Conservation (phyloP, 2,888 invertebrate species). For the Zelleria hepariella region DNA sequence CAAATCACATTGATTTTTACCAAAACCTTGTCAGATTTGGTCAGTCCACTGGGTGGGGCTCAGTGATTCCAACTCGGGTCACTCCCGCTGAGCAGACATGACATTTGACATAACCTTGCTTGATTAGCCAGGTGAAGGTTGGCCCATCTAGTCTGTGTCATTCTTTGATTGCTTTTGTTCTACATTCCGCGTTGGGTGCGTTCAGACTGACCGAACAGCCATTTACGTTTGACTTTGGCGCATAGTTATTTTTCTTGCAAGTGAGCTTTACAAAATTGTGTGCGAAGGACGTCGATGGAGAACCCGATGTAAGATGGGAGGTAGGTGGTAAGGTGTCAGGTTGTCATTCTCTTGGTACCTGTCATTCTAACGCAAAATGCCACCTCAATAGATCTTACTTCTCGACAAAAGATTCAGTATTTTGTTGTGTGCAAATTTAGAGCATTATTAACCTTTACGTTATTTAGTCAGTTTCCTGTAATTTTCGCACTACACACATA, state of each 20-base stretch:
- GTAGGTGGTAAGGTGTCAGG: too few species aligned
- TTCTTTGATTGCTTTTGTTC: constrained; percentile 7
- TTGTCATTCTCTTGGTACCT: too few species aligned
- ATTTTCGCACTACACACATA: neutral
- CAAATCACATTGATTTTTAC: neutral
- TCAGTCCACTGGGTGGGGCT: neutral
- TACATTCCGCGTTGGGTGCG: constrained; percentile 14
- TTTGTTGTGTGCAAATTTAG: neutral
- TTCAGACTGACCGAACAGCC: too few species aligned
- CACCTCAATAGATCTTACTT: neutral
- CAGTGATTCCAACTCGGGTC: neutral
- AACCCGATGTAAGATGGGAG: too few species aligned
- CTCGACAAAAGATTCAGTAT: neutral
- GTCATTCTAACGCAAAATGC: too few species aligned
- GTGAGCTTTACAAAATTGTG: too few species aligned
- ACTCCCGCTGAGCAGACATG: constrained; percentile 15
- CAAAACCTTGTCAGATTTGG: neutral
- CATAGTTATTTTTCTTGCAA: too few species aligned
- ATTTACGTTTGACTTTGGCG: too few species aligned
- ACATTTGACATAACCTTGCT: constrained; percentile 41
- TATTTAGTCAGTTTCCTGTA: neutral
- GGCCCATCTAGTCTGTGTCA: constrained; percentile 26
- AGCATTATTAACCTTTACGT: neutral
- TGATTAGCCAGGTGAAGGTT: constrained; percentile 24
- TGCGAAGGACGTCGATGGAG: too few species aligned